Evolutionary conservation across 2,888 invertebrate species (phyloP), one percentile per base, ranked within the genome.

Genomic region (Melieria crassipennis): DNA sequence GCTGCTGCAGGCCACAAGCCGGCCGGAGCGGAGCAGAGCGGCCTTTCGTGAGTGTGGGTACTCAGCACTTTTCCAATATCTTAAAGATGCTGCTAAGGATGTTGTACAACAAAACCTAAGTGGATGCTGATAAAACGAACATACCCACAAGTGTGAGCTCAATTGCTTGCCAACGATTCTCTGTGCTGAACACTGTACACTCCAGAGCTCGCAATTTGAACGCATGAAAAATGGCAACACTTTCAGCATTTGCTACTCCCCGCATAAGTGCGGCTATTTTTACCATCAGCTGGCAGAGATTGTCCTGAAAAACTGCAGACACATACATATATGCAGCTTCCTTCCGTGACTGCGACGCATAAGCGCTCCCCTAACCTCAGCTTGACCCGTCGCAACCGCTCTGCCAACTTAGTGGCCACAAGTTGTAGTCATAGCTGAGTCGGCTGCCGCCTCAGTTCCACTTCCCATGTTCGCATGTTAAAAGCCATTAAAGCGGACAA

Each of bases 221-320:
- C 75, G 75, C 80, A 81, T 80, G 80, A 81, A 79, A 80, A 81
- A 78, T 80, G 78, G 80, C 80, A 79, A 81, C 81, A 80, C 80
- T 81, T 82, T 79, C 48, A 66, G 61, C 47, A 48, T 58, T 57
- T 43, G 10, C 30, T 43, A 52, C 45, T 10, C 16, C 64, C 13
- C 60, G 5, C 43, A 50, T 10, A 64, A 64, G 43, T 65, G 67
- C 50, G 67, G 60, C 61, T 68, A 50, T 16, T 30, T 30, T 30
- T 30, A 30, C 30, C 30, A 30, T 30, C 30, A 30, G 30, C 30
- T 30, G 30, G 30, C 30, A 30, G 30, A 30, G 30, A 30, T 30
- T 30, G 30, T 30, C 30, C 30, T 30, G 30, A 30, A 30, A 1
- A 30, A 30, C 30, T 30, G 30, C 30, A 30, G 77, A 79, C 81